A percentile compares a stretch with the other conserved stretches of the same genome.
Evolutionary conservation across 2,888 invertebrate species (phyloP).

Genomic region (Dexiosoma caninum): DNA sequence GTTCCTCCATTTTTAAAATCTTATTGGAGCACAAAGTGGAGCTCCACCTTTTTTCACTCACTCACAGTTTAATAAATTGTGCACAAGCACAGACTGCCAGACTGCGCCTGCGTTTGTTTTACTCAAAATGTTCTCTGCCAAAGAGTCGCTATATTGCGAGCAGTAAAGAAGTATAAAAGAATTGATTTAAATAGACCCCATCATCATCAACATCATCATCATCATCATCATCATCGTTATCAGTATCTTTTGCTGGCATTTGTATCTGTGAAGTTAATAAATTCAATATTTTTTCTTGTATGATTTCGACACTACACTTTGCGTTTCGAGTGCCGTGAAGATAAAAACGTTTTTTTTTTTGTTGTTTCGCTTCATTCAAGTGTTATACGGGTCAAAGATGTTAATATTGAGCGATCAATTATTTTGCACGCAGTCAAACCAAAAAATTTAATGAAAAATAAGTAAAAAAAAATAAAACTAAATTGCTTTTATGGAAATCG

Average conservation of each 20-base stretch:
- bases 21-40: constrained; percentile 72
- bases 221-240: not conserved
- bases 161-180: not conserved
- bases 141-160: constrained; percentile 9
- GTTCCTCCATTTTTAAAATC: constrained; percentile 75
- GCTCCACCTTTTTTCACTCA: constrained; percentile 62
- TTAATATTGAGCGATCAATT: constrained; percentile 58
- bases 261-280: constrained; percentile 39
- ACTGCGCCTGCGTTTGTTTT: constrained; percentile 40
- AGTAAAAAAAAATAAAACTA: no score
- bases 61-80: not conserved
- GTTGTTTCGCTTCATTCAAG: constrained; percentile 42
- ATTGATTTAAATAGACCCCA: not conserved
- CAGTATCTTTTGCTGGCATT: not conserved
- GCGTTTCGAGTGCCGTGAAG: not conserved
- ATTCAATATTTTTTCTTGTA: constrained; percentile 37
- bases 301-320: constrained; percentile 9
- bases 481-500: no score
- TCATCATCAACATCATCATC: not conserved
- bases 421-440: constrained; percentile 19
- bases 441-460: not conserved
- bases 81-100: not conserved
- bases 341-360: constrained; percentile 47
- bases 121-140: not conserved
- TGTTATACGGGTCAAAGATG: constrained; percentile 60